These are phyloP conservation scores for Heterochromis multidens DNA, from an alignment of 2,113 vertebrate species.

Conservation along the genomic window DNA sequence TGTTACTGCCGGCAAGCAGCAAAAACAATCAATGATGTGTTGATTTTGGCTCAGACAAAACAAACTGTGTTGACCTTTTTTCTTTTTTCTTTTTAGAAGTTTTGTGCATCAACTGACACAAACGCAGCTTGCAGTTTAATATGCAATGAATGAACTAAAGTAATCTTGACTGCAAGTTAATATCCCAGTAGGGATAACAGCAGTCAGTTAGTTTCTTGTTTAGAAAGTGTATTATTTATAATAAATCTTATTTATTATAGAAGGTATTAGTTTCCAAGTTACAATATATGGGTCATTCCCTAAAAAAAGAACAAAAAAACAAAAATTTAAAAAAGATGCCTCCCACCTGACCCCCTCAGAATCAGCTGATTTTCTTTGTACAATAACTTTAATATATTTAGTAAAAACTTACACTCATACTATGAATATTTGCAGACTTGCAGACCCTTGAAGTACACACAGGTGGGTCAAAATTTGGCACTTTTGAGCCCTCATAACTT, in stretches of 20 bases:
- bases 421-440: not conserved
- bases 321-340: not conserved
- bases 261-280: not conserved
- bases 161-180: no score
- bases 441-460: no score
- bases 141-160: not conserved
- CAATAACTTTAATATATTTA: not conserved
- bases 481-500: no score
- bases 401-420: accelerated
- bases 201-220: no score
- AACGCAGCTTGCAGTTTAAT: not conserved
- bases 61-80: not conserved
- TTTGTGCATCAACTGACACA: no score
- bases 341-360: not conserved
- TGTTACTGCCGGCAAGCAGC: not conserved
- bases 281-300: not conserved
- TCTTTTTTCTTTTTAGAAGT: no score
- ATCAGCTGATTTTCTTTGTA: not conserved
- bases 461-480: no score
- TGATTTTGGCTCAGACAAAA: not conserved
- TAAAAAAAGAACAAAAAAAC: not conserved
- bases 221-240: no score
- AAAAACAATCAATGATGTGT: not conserved
- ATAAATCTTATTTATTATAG: no score
- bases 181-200: no score